These are phyloP conservation scores for Lerista edwardsae DNA, from an alignment of 2,797 vertebrate species.

Conservation along the genomic window DNA sequence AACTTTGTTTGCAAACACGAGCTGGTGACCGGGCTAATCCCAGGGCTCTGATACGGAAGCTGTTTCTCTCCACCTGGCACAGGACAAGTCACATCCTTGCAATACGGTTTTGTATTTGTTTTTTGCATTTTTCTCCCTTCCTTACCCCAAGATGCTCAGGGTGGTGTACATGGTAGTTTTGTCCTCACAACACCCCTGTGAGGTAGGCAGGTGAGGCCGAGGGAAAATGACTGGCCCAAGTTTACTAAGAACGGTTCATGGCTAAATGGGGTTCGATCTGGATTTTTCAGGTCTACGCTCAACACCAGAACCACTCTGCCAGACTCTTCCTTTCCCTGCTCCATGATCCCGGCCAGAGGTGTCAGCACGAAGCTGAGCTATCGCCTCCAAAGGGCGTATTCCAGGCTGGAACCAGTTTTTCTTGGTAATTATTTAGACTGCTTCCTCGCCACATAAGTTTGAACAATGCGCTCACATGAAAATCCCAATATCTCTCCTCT, in stretches of 20 bases:
- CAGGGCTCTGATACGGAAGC: neutral
- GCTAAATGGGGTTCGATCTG: too few species aligned
- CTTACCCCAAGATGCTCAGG: too few species aligned
- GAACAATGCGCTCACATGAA: slow-evolving; percentile 49
- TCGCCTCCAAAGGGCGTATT: slow-evolving; percentile 18
- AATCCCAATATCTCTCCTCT: neutral
- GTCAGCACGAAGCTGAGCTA: slow-evolving; percentile 5
- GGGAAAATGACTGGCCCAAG: too few species aligned
- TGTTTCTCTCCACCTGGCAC: rapidly evolving
- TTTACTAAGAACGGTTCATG: too few species aligned
- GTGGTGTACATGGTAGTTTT: too few species aligned
- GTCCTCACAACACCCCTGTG: too few species aligned
- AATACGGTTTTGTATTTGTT: neutral
- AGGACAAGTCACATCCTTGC: neutral
- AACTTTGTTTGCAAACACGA: neutral
- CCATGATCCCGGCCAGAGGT: neutral
- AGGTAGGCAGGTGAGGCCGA: too few species aligned
- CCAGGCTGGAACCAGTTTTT: slow-evolving; percentile 51
- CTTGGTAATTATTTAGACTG: slow-evolving; percentile 46
- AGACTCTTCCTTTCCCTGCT: slow-evolving; percentile 6
- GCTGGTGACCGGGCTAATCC: too few species aligned
- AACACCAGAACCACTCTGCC: too few species aligned
- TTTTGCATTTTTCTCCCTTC: too few species aligned
- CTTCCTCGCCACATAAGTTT: slow-evolving; percentile 27
- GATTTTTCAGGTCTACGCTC: too few species aligned